phyloP scores from a whole-genome alignment of 1,140 invertebrate species.

The Formica exsecta region DNA sequence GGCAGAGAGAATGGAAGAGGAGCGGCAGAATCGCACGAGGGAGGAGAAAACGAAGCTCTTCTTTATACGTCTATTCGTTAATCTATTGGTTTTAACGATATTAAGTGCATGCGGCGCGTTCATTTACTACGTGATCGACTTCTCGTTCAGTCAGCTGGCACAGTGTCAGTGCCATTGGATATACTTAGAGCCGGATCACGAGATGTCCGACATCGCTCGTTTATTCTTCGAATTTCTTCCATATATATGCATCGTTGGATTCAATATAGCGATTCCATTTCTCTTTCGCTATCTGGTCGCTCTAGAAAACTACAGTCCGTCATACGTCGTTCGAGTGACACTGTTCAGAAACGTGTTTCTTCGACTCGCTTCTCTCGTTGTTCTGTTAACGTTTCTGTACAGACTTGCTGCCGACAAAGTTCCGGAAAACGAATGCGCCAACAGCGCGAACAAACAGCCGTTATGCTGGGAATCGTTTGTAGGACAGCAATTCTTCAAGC shows the following conservation, averaged over 20 bases:
- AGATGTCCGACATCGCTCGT: constrained; percentile 65
- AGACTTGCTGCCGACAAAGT: constrained; percentile 85
- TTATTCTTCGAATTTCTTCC: constrained; percentile 91
- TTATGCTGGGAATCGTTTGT: constrained; percentile 96
- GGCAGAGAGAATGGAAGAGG: constrained; percentile 90
- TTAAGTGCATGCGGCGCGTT: constrained; percentile 88
- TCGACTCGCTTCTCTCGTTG: constrained; percentile 91
- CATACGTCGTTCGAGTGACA: constrained; percentile 89
- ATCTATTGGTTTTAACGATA: constrained; percentile 89
- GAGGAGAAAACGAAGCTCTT: constrained; percentile 90
- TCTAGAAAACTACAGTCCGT: constrained; percentile 92
- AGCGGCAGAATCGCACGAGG: constrained; percentile 89
- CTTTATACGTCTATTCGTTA: constrained; percentile 89
- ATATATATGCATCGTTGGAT: constrained; percentile 91
- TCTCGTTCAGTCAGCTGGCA: constrained; percentile 86
- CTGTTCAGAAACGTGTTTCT: constrained; percentile 92
- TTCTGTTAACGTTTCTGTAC: constrained; percentile 91
- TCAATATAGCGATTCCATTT: constrained; percentile 91
- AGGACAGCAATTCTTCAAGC: constrained; percentile 95
- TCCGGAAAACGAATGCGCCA: constrained; percentile 80
- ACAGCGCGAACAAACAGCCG: constrained; percentile 78
- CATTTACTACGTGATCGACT: constrained; percentile 90
- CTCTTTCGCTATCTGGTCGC: constrained; percentile 90
- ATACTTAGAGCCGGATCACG: constrained; percentile 54
- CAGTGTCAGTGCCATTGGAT: neutral